These are phyloP conservation scores for Onychostoma macrolepis DNA, from an alignment of 2,113 vertebrate genomes.

Conservation along the genomic window DNA sequence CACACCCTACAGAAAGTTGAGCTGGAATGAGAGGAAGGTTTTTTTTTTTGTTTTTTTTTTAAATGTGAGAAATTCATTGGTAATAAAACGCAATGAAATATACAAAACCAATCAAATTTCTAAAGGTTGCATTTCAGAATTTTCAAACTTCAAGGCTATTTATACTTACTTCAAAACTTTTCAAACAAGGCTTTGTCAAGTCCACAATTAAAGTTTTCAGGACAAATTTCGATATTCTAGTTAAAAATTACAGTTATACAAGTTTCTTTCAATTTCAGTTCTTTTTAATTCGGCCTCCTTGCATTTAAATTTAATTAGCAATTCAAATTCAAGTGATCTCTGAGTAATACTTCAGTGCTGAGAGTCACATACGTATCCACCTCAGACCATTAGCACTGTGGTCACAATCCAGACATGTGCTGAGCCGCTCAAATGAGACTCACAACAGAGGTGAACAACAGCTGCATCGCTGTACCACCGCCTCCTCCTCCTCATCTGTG, in stretches of 20 bases:
- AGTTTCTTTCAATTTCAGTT: background rate
- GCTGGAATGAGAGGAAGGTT: background rate
- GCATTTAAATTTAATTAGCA: background rate
- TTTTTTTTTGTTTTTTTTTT: no score
- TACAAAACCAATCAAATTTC: background rate
- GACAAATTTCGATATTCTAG: background rate
- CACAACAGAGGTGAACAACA: background rate
- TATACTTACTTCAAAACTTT: background rate
- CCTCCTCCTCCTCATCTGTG: background rate
- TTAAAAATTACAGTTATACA: background rate
- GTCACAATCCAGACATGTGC: slow-evolving; percentile 13
- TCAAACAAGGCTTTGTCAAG: background rate
- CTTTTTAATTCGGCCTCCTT: background rate
- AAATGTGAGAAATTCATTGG: background rate
- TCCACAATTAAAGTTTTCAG: background rate
- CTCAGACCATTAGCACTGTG: background rate
- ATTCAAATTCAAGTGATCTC: background rate
- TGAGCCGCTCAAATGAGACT: background rate
- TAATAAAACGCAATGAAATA: background rate
- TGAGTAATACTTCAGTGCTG: background rate
- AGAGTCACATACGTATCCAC: background rate
- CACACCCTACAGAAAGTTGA: background rate
- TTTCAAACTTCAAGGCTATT: background rate
- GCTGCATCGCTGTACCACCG: background rate
- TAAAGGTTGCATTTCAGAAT: background rate